phyloP scores from a whole-genome alignment of 2,888 invertebrate genomes.

The Caradrina kadenii region DNA sequence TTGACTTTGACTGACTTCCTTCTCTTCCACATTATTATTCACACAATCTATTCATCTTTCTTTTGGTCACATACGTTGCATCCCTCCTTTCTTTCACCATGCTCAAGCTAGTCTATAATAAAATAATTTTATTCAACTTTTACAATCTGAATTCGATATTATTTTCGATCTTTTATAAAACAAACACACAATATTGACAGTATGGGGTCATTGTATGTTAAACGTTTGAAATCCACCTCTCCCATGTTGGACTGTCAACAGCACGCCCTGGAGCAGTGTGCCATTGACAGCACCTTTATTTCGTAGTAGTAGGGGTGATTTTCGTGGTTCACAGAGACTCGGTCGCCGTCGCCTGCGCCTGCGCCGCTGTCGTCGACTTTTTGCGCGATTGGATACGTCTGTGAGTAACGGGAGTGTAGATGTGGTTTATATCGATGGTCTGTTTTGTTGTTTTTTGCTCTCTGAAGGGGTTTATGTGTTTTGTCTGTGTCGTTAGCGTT shows the following conservation, averaged over 20 bases:
- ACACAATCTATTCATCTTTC: no score
- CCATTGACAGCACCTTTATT: neutral
- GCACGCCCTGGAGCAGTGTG: neutral
- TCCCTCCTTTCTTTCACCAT: no score
- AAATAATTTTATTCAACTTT: no score
- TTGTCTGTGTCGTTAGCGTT: neutral
- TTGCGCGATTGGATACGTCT: constrained; percentile 53
- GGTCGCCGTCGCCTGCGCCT: constrained; percentile 5
- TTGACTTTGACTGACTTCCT: no score
- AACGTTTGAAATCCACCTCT: constrained; percentile 7
- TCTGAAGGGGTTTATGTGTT: neutral
- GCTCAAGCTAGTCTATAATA: no score
- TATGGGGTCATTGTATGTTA: constrained; percentile 10
- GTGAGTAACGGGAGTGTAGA: constrained; percentile 46
- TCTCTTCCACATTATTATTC: no score
- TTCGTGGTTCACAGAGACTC: neutral
- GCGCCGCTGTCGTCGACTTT: constrained; percentile 42
- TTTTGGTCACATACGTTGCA: no score
- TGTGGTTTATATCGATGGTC: constrained; percentile 9
- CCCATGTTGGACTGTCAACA: neutral
- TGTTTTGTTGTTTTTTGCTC: constrained; percentile 14
- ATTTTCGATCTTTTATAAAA: neutral
- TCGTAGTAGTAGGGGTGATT: neutral
- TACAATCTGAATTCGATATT: neutral
- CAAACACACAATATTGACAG: constrained; percentile 2